Base-by-base conservation (phyloP, 2,113 vertebrate species). In the Ptilorrhoa leucosticta region DNA sequence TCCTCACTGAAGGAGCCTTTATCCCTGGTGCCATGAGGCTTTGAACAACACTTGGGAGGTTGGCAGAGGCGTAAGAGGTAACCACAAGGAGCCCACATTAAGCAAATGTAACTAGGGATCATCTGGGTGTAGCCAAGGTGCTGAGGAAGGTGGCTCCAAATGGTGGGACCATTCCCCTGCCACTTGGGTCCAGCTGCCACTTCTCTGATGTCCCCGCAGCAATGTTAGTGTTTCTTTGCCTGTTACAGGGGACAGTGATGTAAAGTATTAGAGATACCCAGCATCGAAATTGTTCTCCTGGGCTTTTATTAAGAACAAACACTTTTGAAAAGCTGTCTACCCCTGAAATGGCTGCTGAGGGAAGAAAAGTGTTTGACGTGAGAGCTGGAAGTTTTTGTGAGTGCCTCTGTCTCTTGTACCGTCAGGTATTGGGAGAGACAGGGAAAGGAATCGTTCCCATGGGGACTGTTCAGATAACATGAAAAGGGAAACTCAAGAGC, bases 401-500 rank as follows among this genome's bases (percentile, higher is more conserved):
- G 30, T 83, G 50, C 30, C 0, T 2, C 21, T 84, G 9, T 75
- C 0, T 1, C 33, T 80, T 3, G 0, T 47, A 37, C 50, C 1
- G 4, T 33, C 24, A 57, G 63, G 42, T 73, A 42, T 15, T 61
- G 31, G 45, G 75, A 73, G 37, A 89, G 50, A 40, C 1, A 14
- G 17, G 48, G 26, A 73, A 44, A 70, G 22, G 50, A n/a, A 31
- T 35, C 0, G 0, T 35, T 69, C 58, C 50, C 24, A 66, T 76
- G 45, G 39, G 66, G 50, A 50, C 40, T 39, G 28, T 53, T 92
- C 3, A 10, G 47, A 11, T 42, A 60, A 57, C 39, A 30, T 44
- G 22, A 73, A 82, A 75, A 75, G 24, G 35, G 27, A 79, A 12
- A 35, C 51, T 35, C 27, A 45, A 80, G 47, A 71, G 18, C 45